These are phyloP conservation scores for Neria commutata DNA, from an alignment of 2,888 invertebrate species.

Conservation along the genomic window DNA sequence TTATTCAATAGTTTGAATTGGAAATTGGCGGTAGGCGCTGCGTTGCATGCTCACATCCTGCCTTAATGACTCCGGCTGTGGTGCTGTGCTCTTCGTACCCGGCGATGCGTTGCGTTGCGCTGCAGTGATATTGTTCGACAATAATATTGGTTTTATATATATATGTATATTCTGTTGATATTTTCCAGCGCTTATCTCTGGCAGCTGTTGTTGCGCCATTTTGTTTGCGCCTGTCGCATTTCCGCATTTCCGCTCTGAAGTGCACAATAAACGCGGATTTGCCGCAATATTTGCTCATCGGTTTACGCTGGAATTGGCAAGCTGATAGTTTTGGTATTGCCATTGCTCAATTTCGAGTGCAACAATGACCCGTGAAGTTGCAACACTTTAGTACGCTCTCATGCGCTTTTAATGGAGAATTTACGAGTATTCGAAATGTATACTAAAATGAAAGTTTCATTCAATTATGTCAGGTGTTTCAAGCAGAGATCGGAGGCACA, in stretches of 20 bases:
- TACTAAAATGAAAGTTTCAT: too few relatives aligned
- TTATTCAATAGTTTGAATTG: too few relatives aligned
- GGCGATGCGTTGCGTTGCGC: background rate
- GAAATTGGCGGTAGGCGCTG: background rate
- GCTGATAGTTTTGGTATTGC: too few relatives aligned
- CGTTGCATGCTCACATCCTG: background rate
- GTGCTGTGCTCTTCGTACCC: background rate
- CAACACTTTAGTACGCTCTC: too few relatives aligned
- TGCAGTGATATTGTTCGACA: background rate
- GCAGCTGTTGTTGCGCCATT: background rate
- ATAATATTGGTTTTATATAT: slow-evolving; percentile 6
- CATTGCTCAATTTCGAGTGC: too few relatives aligned
- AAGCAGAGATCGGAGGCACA: too few relatives aligned
- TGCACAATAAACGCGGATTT: slow-evolving; percentile 17
- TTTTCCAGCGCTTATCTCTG: background rate
- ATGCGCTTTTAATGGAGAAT: too few relatives aligned
- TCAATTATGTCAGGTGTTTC: too few relatives aligned
- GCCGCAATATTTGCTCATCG: background rate
- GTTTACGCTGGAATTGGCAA: too few relatives aligned
- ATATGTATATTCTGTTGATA: background rate
- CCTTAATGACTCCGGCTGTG: background rate
- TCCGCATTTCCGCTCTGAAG: slow-evolving; percentile 9
- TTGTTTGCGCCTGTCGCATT: background rate
- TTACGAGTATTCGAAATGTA: too few relatives aligned
- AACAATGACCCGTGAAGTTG: too few relatives aligned